A percentile compares a stretch with the other conserved stretches of the same genome.
These are phyloP conservation scores for Melanotaenia trifasciata DNA, from an alignment of 2,797 vertebrate genomes.

Conservation along the genomic window DNA sequence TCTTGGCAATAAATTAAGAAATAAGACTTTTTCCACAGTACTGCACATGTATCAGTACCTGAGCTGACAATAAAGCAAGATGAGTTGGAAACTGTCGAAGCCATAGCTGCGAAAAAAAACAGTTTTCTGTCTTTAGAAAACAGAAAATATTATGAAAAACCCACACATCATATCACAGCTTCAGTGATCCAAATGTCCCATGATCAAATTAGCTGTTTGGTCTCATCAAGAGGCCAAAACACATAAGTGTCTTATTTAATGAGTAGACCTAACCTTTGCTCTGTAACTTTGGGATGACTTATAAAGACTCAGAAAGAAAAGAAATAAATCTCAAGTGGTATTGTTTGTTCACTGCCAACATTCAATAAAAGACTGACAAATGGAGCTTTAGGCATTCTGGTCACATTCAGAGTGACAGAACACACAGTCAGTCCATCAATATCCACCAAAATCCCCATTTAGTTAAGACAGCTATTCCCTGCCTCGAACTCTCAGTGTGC, in stretches of 20 bases:
- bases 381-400: slow-evolving; percentile 49
- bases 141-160: not conserved
- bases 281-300: slow-evolving; percentile 1
- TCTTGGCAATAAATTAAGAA: not conserved
- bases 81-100: not conserved
- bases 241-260: not conserved
- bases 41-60: not conserved
- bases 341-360: slow-evolving; percentile 36
- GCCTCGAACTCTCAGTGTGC: slow-evolving; percentile 32
- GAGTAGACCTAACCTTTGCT: too few relatives aligned
- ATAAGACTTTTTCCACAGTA: not conserved
- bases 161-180: not conserved
- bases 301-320: slow-evolving; percentile 32
- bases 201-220: not conserved
- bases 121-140: not conserved
- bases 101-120: not conserved
- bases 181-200: not conserved
- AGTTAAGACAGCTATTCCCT: slow-evolving; percentile 36
- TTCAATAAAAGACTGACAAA: slow-evolving; percentile 42
- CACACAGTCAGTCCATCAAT: slow-evolving; percentile 63
- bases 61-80: not conserved
- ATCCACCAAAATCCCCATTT: slow-evolving; percentile 54
- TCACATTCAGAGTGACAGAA: slow-evolving; percentile 72
- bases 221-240: not conserved
- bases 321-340: slow-evolving; percentile 15